These are phyloP conservation scores for Hypolimnas misippus DNA, from an alignment of 2,888 invertebrate genomes.

Conservation along the genomic window DNA sequence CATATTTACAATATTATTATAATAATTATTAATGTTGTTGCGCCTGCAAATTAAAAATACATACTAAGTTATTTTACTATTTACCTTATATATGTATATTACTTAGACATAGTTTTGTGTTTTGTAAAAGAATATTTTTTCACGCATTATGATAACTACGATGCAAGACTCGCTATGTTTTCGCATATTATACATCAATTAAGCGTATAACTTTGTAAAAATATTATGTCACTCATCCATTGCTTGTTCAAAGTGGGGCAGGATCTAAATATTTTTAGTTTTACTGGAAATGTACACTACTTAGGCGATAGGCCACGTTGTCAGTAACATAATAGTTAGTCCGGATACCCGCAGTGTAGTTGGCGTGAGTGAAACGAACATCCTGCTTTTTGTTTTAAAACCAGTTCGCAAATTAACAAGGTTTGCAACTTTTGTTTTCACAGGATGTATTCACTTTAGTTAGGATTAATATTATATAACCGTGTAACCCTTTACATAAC, in stretches of 20 bases:
- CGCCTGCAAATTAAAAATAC: no score
- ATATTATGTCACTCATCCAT: slow-evolving; percentile 2
- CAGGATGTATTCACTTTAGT: slow-evolving; percentile 10
- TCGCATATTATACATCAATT: neutral
- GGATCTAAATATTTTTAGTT: neutral
- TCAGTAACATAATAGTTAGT: slow-evolving; percentile 38
- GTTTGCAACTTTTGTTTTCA: slow-evolving; percentile 15
- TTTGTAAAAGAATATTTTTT: no score
- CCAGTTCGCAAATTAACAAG: slow-evolving; percentile 43
- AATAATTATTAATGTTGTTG: no score
- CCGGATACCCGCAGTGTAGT: slow-evolving; percentile 44
- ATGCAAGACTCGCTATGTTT: slow-evolving; percentile 16
- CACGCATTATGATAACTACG: no score
- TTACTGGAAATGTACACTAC: slow-evolving; percentile 9
- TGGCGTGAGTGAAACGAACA: slow-evolving; percentile 46
- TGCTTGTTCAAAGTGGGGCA: neutral
- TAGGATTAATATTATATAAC: neutral
- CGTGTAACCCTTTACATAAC: neutral
- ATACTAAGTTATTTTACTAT: no score
- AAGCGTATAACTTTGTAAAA: neutral
- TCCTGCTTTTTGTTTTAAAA: slow-evolving; percentile 52
- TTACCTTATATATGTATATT: no score
- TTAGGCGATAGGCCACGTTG: slow-evolving; percentile 12
- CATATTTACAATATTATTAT: no score
- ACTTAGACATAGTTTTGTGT: no score